Conservation (phyloP, 2,888 invertebrate genomes). For the Pterostichus madidus region DNA sequence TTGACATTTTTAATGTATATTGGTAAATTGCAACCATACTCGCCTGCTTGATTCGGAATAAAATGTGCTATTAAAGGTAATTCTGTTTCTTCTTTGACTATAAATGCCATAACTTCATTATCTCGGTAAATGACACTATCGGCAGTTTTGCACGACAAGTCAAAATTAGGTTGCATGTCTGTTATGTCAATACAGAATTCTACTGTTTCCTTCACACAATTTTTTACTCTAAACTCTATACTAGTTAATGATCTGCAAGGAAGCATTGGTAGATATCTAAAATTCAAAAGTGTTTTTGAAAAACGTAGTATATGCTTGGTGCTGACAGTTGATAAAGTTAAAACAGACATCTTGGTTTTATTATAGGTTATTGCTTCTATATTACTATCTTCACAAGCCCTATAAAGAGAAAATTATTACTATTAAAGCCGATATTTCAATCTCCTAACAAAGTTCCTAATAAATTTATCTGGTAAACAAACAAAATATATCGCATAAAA, state of each 20-base stretch:
- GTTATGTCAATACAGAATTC: slow-evolving; percentile 72
- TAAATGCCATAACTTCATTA: slow-evolving; percentile 69
- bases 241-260: slow-evolving; percentile 1
- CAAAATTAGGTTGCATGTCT: slow-evolving; percentile 72
- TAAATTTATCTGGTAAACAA: too few relatives aligned
- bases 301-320: slow-evolving; percentile 63
- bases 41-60: slow-evolving; percentile 71
- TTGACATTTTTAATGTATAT: slow-evolving; percentile 73
- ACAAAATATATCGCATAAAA: too few relatives aligned
- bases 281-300: slow-evolving; percentile 67
- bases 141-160: slow-evolving; percentile 67
- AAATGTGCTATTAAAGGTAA: slow-evolving; percentile 71
- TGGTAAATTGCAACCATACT: slow-evolving; percentile 72
- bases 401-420: background rate
- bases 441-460: too few relatives aligned
- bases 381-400: background rate
- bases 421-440: too few relatives aligned
- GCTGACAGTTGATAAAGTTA: slow-evolving; percentile 28
- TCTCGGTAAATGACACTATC: slow-evolving; percentile 3
- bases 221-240: slow-evolving; percentile 67
- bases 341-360: slow-evolving; percentile 27
- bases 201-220: slow-evolving; percentile 68
- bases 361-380: slow-evolving; percentile 1
- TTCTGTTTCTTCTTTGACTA: slow-evolving; percentile 70
- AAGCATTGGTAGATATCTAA: slow-evolving; percentile 51